Conservation (phyloP, 2,113 vertebrate species). For the Oreotragus oreotragus region DNA sequence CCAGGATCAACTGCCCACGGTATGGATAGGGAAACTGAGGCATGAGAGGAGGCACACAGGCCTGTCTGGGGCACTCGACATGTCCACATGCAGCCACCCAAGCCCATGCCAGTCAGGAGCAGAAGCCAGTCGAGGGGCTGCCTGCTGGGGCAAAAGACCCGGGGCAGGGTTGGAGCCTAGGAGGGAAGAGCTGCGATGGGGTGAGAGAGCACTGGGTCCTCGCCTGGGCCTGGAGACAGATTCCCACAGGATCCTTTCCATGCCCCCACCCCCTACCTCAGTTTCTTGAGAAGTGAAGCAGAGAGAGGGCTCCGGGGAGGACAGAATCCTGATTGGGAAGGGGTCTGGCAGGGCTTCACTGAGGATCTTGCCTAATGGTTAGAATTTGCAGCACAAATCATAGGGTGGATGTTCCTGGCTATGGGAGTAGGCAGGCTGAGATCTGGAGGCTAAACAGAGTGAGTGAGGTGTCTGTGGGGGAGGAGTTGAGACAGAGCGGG, state of each 20-base stretch:
- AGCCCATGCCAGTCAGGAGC: neutral
- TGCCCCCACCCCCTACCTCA: neutral
- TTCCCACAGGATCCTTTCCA: neutral
- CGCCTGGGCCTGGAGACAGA: neutral
- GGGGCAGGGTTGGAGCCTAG: neutral
- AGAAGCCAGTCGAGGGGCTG: neutral
- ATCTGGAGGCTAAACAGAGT: neutral
- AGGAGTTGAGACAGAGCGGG: rapidly evolving
- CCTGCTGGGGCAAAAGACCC: neutral
- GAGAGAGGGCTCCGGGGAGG: neutral
- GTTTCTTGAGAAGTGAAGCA: neutral
- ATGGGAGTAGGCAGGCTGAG: neutral
- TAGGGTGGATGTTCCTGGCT: neutral
- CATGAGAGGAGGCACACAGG: neutral
- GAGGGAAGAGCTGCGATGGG: neutral
- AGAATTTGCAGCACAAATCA: neutral
- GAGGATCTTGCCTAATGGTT: neutral
- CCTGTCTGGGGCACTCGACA: neutral
- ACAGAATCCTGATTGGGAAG: neutral
- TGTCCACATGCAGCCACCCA: neutral
- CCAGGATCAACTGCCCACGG: neutral
- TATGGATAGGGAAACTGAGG: neutral
- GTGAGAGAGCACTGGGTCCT: neutral
- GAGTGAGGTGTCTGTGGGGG: neutral
- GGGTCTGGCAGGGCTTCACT: no score